Evolutionary conservation across 2,113 vertebrate species (phyloP).

Genomic region (Coryphaenoides rupestris): DNA sequence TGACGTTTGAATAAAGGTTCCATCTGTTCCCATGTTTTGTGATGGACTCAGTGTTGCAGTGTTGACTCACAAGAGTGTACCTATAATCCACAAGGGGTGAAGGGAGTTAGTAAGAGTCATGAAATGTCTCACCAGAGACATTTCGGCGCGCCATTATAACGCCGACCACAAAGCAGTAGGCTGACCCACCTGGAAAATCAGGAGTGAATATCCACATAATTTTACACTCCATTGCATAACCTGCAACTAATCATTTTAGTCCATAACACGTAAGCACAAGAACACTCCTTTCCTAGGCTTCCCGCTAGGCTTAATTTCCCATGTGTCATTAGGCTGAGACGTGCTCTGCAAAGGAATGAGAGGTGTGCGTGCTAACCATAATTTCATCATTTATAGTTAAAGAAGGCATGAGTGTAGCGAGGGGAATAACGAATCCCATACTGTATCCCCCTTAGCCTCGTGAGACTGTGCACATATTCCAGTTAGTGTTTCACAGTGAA

Average conservation of each 20-base stretch:
- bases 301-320: conserved; percentile 33
- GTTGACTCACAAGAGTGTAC: conserved; percentile 3
- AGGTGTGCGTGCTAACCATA: too few relatives aligned
- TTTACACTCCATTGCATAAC: too few relatives aligned
- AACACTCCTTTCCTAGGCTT: neutral
- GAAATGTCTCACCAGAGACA: neutral
- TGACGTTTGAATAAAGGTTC: too few relatives aligned
- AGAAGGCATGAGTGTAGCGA: too few relatives aligned
- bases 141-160: neutral
- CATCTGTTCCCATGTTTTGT: too few relatives aligned
- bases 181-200: neutral
- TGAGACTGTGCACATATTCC: too few relatives aligned
- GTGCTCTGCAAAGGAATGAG: conserved; percentile 20
- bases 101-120: conserved; percentile 8
- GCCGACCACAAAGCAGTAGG: neutral
- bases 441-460: too few relatives aligned
- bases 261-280: conserved; percentile 25
- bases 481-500: too few relatives aligned
- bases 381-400: too few relatives aligned
- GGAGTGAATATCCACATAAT: too few relatives aligned
- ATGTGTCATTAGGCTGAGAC: conserved; percentile 29
- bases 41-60: too few relatives aligned
- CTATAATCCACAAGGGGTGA: conserved; percentile 8
- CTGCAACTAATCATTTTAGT: neutral
- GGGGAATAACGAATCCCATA: too few relatives aligned